Evolutionary conservation across 1,140 invertebrate genomes (phyloP), one percentile per base, ranked within the genome.

Genomic region (Calephelis virginiensis): DNA sequence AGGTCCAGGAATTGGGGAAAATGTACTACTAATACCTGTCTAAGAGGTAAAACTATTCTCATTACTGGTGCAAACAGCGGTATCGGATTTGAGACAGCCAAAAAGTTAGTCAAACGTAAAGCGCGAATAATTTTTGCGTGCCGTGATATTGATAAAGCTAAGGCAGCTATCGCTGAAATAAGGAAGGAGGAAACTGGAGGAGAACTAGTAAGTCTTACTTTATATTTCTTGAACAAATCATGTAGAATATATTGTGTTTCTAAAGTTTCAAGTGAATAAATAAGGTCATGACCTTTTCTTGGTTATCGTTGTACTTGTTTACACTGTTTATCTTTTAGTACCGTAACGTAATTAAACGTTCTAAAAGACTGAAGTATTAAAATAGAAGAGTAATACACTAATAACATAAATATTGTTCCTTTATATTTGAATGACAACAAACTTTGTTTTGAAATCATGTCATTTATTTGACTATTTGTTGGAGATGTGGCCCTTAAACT

Each of bases 31-130:
- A 86, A 85, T 64, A 86, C 83, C 61, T 89, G 83, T 70, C 76
- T 92, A 56, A 83, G 83, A 67, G 89, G 89, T 14, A 92, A 92
- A 79, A 92, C 89, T 11, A 95, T 94, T 53, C 92, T 97, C 6
- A 93, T 97, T 5, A 97, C 96, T 12, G 96, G 96, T 28, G 95
- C 94, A 1, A 97, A 95, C 84, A 94, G 94, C 66, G 96, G 97
- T 0, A 95, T 97, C 67, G 97, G 96, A 1, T 94, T 95, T 70
- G 95, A 95, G 79, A 95, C 95, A 1, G 94, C 95, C 0, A 92
- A 92, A 61, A 94, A 94, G 66, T 84, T 96, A 10, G 94, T 93
- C 1, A 92, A 88, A 67, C 89, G 95, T 72, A 93, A 94, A 71
- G 95, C 95, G 1, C 92, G 93, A 49, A 93, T 97, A 7, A 95